phyloP scores from a whole-genome alignment of 1,140 invertebrate genomes.

The Ditylenchus dipsaci region DNA sequence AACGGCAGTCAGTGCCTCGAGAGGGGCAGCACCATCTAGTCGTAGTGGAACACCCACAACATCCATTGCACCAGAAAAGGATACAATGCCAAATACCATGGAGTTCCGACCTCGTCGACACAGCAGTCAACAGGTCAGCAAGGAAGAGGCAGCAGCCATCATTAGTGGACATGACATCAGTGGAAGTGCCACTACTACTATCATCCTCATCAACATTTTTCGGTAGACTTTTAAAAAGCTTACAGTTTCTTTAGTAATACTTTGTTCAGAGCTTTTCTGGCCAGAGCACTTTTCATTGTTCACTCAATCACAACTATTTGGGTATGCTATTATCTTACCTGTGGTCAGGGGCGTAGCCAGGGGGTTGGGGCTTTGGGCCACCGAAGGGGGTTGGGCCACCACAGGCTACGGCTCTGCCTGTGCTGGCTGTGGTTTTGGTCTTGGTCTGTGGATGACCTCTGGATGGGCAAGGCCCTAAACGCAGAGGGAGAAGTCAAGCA shows the following conservation, averaged over 20 bases:
- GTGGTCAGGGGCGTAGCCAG: no score
- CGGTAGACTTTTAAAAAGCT: no score
- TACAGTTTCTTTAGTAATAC: no score
- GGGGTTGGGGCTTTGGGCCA: no score
- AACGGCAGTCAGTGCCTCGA: not conserved
- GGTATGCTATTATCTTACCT: constrained; percentile 7
- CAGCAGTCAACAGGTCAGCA: not conserved
- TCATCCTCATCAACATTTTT: not conserved
- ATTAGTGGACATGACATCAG: not conserved
- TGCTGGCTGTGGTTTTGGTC: no score
- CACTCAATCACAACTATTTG: constrained; percentile 53
- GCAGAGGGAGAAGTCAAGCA: no score
- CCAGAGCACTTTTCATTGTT: constrained; percentile 48
- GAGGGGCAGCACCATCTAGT: not conserved
- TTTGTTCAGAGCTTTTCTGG: constrained; percentile 38
- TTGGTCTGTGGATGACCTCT: no score
- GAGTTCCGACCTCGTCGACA: not conserved
- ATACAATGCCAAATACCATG: no score
- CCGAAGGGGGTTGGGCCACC: no score
- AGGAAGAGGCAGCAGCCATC: no score
- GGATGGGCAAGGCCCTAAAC: no score
- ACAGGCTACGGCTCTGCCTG: no score
- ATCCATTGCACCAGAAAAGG: not conserved
- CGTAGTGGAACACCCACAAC: not conserved
- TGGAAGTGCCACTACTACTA: not conserved